Evolutionary conservation across 2,797 vertebrate species (phyloP), one percentile per base, ranked within the genome.

Genomic region (Pseudomugil gertrudae): DNA sequence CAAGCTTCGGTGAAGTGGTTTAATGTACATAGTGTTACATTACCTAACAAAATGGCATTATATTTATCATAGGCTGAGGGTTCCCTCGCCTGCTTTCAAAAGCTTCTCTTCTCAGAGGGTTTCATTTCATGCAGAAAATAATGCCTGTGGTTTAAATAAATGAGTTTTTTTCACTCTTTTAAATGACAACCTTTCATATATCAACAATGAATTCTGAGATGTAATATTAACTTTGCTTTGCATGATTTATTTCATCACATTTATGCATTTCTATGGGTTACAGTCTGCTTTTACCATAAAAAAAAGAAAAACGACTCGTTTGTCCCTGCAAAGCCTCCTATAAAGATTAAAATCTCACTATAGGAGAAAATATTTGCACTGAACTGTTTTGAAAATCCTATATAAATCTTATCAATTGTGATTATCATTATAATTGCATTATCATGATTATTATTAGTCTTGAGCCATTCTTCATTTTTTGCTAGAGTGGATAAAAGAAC

Each of bases 41-140:
- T 23, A 1, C 47, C 38, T 4, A 57, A 72, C 53, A 77, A 54
- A 52, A 51, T 29, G 23, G 26, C 50, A 52, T 54, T 27, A 23
- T 14, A 56, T 27, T 56, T 36, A 36, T 55, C n/a, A 32, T 51
- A 35, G 1, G 40, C 35, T 60, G 19, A 3, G 57, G 9, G 19
- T 53, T 48, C 0, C 21, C 19, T 4, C 1, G 3, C 50, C 4
- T 33, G 4, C 24, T 21, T 27, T 38, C 5, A 23, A 27, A 24
- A 43, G 27, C 57, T 32, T 53, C 21, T 33, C 60, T 30, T 30
- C 32, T 14, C 11, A 27, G 7, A 19, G 3, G 9, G 9, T 32
- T 78, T 50, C 23, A 24, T 17, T 66, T 38, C 17, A 54, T 57
- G 48, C 51, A 62, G 56, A 29, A 51, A 63, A 50, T 43, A n/a